These are phyloP conservation scores for Bolinopsis microptera DNA, from an alignment of 37 sponge, comb jelly and placozoan genomes.

Conservation along the genomic window DNA sequence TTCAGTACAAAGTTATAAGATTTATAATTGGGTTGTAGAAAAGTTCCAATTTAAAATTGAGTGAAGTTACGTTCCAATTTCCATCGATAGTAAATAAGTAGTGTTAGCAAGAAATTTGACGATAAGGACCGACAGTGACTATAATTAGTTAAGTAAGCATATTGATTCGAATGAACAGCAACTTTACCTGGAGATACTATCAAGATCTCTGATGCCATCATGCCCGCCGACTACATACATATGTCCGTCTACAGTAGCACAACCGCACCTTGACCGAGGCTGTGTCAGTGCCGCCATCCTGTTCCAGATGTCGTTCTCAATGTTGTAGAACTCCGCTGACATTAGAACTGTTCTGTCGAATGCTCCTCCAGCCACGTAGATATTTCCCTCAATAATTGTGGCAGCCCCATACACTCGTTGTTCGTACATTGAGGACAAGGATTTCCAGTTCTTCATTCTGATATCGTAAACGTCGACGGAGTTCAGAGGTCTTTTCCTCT, in stretches of 20 bases:
- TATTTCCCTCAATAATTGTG: constrained; percentile 56
- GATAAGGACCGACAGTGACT: no score
- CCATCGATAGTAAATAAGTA: no score
- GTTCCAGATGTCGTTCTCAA: constrained; percentile 51
- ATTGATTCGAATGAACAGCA: no score
- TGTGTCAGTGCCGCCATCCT: constrained; percentile 33
- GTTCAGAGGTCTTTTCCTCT: constrained; percentile 65
- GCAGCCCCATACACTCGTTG: constrained; percentile 63
- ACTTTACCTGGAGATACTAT: constrained; percentile 41
- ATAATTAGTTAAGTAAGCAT: no score
- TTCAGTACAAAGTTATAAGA: no score
- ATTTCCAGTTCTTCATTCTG: constrained; percentile 65
- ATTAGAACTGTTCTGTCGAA: constrained; percentile 50
- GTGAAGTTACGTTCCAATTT: no score
- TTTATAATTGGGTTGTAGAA: no score
- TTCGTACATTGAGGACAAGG: constrained; percentile 37
- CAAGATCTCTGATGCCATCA: constrained; percentile 47
- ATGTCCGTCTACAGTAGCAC: constrained; percentile 53
- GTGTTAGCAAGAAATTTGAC: neutral
- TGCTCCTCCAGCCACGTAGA: constrained; percentile 59
- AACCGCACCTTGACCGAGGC: constrained; percentile 45
- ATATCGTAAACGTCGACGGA: constrained; percentile 57
- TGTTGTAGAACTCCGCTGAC: constrained; percentile 46
- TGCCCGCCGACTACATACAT: constrained; percentile 61
- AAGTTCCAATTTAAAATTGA: no score